phyloP scores from a whole-genome alignment of 2,797 vertebrate genomes.

The Oreonectes daqikongensis region DNA sequence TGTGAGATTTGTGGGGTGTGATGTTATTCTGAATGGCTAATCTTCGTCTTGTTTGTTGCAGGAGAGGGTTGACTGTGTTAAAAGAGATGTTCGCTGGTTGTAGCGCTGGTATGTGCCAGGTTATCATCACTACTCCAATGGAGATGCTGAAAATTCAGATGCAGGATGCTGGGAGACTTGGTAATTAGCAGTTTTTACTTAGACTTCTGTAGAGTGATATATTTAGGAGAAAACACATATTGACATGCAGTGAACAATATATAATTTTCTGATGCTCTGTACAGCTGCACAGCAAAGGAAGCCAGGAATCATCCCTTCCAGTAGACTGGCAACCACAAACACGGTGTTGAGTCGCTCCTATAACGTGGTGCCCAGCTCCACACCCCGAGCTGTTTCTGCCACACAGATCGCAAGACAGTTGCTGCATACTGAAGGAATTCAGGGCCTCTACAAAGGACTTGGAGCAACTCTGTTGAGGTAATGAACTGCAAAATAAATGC shows the following conservation, averaged over 20 bases:
- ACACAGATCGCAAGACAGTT: conserved; percentile 81
- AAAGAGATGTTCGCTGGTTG: conserved; percentile 87
- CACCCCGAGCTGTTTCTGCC: conserved; percentile 72
- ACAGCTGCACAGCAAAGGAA: conserved; percentile 79
- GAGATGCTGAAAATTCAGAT: conserved; percentile 89
- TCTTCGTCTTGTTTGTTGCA: conserved; percentile 53
- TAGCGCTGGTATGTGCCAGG: conserved; percentile 84
- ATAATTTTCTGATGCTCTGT: not conserved
- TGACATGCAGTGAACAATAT: too few relatives aligned
- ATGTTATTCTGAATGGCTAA: not conserved
- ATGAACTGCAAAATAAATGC: not conserved
- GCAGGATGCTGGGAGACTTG: conserved; percentile 83
- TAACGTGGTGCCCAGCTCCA: conserved; percentile 68
- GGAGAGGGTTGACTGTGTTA: conserved; percentile 76
- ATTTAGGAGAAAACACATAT: too few relatives aligned
- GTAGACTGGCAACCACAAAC: conserved; percentile 74
- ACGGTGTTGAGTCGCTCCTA: conserved; percentile 78
- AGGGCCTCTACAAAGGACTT: conserved; percentile 83
- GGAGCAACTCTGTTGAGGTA: conserved; percentile 85
- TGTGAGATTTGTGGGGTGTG: not conserved
- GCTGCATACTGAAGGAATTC: conserved; percentile 76
- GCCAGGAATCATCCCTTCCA: conserved; percentile 67
- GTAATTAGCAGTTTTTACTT: conserved; percentile 59
- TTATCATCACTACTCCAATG: conserved; percentile 86
- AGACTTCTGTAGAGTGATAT: not conserved